Conservation (phyloP, 2,797 vertebrate genomes). For the Ctenosaura bakeri region DNA sequence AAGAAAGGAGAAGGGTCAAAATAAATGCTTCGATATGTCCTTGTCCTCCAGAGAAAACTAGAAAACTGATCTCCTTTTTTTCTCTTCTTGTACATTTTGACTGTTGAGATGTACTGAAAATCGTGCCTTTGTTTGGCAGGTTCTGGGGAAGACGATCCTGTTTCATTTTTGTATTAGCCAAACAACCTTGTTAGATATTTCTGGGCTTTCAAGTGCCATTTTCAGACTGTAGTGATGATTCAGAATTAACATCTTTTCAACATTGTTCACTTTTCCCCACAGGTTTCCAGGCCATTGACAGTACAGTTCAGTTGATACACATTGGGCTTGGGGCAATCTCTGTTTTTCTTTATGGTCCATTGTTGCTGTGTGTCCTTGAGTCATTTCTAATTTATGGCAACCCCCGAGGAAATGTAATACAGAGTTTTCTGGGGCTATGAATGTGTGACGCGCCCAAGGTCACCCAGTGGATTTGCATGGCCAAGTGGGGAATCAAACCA, state of each 20-base stretch:
- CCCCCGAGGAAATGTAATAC: too few relatives aligned
- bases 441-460: too few relatives aligned
- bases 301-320: not conserved
- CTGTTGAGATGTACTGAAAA: not conserved
- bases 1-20: constrained; percentile 34
- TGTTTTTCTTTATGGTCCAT: not conserved
- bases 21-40: constrained; percentile 55
- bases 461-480: too few relatives aligned
- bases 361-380: too few relatives aligned
- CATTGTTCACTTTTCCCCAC: not conserved
- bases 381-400: too few relatives aligned
- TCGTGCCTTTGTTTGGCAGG: not conserved
- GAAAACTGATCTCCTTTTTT: constrained; percentile 58
- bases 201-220: not conserved
- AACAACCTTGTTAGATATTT: not conserved
- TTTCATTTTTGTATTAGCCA: not conserved
- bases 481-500: too few relatives aligned
- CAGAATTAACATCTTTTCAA: not conserved
- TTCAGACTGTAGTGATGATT: not conserved
- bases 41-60: constrained; percentile 3
- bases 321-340: not conserved
- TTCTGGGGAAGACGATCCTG: not conserved
- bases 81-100: too few relatives aligned
- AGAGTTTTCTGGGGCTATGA: too few relatives aligned
- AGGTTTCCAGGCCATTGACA: not conserved